Evolutionary conservation across 2,888 invertebrate genomes (phyloP).

Genomic region (Electrophaes corylata): DNA sequence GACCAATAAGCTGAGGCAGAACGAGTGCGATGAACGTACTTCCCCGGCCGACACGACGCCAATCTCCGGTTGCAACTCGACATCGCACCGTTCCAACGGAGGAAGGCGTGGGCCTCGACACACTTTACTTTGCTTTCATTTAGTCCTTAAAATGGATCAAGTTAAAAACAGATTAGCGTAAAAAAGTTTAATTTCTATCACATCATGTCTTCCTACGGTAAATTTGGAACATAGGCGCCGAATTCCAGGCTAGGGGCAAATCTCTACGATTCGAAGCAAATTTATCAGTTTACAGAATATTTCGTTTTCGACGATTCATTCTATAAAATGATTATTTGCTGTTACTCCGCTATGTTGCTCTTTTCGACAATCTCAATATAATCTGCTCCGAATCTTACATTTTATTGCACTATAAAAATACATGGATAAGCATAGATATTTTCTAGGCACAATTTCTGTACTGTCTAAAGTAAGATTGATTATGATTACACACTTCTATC

Average conservation of each 20-base stretch:
- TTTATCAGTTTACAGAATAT: slow-evolving; percentile 29
- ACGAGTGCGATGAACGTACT: slow-evolving; percentile 68
- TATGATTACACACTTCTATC: slow-evolving; percentile 74
- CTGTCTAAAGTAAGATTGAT: slow-evolving; percentile 68
- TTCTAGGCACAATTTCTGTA: slow-evolving; percentile 82
- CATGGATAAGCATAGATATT: slow-evolving; percentile 71
- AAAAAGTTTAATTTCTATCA: slow-evolving; percentile 83
- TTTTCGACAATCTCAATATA: slow-evolving; percentile 30
- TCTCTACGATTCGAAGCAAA: slow-evolving; percentile 75
- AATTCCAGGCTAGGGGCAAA: slow-evolving; percentile 71
- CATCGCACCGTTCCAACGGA: slow-evolving; percentile 45
- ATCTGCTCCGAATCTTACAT: slow-evolving; percentile 70
- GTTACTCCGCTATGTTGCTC: slow-evolving; percentile 22
- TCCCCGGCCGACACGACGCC: slow-evolving; percentile 55
- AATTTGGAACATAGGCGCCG: slow-evolving; percentile 79
- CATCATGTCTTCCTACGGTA: slow-evolving; percentile 79
- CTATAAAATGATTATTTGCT: slow-evolving; percentile 27
- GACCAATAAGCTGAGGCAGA: slow-evolving; percentile 66
- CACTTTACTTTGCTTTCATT: slow-evolving; percentile 47
- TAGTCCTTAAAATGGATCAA: slow-evolving; percentile 39
- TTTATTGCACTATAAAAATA: slow-evolving; percentile 81
- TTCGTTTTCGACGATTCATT: slow-evolving; percentile 8
- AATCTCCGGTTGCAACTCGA: slow-evolving; percentile 59
- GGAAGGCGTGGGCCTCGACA: slow-evolving; percentile 75
- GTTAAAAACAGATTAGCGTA: slow-evolving; percentile 67